Conservation (phyloP, 2,797 vertebrate genomes). For the Gorsachius magnificus region DNA sequence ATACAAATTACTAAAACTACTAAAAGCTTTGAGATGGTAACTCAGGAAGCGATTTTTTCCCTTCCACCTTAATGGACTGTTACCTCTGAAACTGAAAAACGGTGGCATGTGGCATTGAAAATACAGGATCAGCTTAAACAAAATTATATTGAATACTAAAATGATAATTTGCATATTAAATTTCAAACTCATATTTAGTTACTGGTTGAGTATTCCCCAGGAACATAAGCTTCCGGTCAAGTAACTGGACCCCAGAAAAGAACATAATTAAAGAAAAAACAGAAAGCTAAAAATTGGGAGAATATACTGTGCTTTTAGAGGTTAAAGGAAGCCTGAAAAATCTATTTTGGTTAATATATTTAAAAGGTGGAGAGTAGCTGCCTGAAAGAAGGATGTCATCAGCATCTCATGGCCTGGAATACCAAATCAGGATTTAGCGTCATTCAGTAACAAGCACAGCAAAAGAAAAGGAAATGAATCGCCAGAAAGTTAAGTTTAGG, state of each 20-base stretch:
- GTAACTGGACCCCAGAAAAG: background rate
- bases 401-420: background rate
- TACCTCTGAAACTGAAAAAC: constrained; percentile 20
- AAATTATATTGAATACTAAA: background rate
- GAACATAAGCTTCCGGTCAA: background rate
- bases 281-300: background rate
- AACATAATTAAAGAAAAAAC: background rate
- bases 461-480: background rate
- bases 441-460: background rate
- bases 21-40: background rate
- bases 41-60: background rate
- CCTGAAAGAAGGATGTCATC: background rate
- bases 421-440: background rate
- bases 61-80: background rate
- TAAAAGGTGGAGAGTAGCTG: background rate
- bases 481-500: background rate
- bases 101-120: background rate
- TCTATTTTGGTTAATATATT: background rate
- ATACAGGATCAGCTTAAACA: background rate
- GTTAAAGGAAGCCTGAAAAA: background rate
- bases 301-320: background rate
- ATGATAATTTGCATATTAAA: background rate
- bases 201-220: background rate
- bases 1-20: background rate
- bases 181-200: background rate